Base-by-base conservation (phyloP, 2,797 vertebrate genomes). In the Diplodus puntazzo region DNA sequence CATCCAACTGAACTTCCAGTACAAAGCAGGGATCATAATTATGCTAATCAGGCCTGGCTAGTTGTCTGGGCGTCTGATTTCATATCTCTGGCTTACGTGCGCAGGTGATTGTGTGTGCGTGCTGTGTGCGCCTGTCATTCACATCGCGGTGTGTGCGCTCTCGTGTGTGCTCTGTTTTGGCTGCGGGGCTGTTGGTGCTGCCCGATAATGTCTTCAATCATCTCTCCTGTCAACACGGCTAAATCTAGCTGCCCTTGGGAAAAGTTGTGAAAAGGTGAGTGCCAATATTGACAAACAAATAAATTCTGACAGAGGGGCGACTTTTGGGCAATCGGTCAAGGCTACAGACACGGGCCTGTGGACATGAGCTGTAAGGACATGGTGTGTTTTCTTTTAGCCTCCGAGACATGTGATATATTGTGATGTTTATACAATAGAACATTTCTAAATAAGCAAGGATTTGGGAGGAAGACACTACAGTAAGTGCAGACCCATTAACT, bases 141-240 rank as follows among this genome's bases (percentile, higher is more conserved):
- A 91, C 81, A 70, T 81, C 46, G 23, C 34, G 63, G 86, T 80
- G 87, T 85, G 90, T 87, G 89, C 45, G 77, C 63, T 71, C 43
- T 43, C 46, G 79, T 92, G 91, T 92, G 90, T 90, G 89, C 77
- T 88, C 87, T 90, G 91, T 88, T 93, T 92, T 93, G 92, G 92
- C 95, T 92, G 82, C 74, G 30, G 93, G 95, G 92, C 87, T 89
- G 90, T 94, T 92, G 89, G 89, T 89, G 88, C 90, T 57, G 90
- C 90, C 87, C 92, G 94, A 95, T 95, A 95, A 95, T 94, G 94
- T 95, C 95, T 95, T 96, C 94, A 94, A 95, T 96, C 95, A 95
- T 94, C 92, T 91, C 88, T 81, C 84, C 94, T 94, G 92, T 95
- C 95, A 95, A 91, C 92, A 88, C 73, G 48, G 92, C 94, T 94